Evolutionary conservation across 2,113 vertebrate genomes (phyloP), one percentile per base, ranked within the genome.

Genomic region (Pangasianodon hypophthalmus): DNA sequence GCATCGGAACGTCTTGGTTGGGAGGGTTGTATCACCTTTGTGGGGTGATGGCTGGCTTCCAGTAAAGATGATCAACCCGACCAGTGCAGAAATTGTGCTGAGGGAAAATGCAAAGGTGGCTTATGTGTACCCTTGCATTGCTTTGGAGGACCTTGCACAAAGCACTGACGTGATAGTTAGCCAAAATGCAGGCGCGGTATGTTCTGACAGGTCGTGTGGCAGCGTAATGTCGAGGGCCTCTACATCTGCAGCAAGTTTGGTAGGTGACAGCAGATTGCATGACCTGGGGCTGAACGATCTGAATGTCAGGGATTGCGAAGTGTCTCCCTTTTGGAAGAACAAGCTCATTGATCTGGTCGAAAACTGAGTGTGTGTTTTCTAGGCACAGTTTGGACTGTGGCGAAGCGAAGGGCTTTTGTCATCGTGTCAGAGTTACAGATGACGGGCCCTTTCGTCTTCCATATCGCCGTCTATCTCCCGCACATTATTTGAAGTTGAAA

Each of bases 1-100:
- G 4, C 32, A 52, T 5, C 41, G n/a, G 14, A 54, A 41, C 21
- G 26, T 91, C 0, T 1, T 92, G 21, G 64, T 91, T 26, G 84
- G 60, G 14, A 41, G 88, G 24, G 48, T 79, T 0, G 81, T 88
- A 0, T 56, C 87, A 29, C 84, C 84, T 54, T 48, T 91, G 19
- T 89, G 84, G 90, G 90, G 85, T 0, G 90, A 91, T 89, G 24
- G 90, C 6, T 91, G 86, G 86, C 86, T 88, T 3, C 90, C 90
- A 21, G 18, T 91, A 1, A 89, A 73, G 9, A 37, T 90, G 6
- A 62, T 90, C 48, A 90, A 86, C 24, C 71, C 73, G 6, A 84
- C 87, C 2, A 71, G 62, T 13, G 7, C 9, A 0, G 29, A 77
- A 54, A 87, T 87, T 80, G 24, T 73, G 46, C 7, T 4, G n/a